Conservation (phyloP, 2,797 vertebrate genomes). For the Anabas testudineus region DNA sequence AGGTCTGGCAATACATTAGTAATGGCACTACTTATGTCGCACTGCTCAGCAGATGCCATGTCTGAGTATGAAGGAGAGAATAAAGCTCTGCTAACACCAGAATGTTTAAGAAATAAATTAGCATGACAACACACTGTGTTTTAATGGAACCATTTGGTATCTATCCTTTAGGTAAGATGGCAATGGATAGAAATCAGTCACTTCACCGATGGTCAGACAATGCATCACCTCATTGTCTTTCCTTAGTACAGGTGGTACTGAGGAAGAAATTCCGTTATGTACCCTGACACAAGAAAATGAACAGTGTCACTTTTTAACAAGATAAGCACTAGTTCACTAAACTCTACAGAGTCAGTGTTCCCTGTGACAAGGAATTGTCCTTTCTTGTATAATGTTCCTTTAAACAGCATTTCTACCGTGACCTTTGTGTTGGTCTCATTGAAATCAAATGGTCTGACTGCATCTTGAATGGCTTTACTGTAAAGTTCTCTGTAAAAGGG, state of each 20-base stretch:
- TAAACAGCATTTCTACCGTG: not conserved
- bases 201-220: slow-evolving; percentile 31
- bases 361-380: slow-evolving; percentile 7
- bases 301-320: no score
- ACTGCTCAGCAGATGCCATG: slow-evolving; percentile 1
- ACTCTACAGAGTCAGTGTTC: not conserved
- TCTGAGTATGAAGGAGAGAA: slow-evolving; percentile 8
- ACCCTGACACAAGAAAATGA: slow-evolving; percentile 28
- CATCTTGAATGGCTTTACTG: slow-evolving; percentile 24
- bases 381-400: slow-evolving; percentile 26
- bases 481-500: slow-evolving; percentile 4
- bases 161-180: slow-evolving; percentile 15
- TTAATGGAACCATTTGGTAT: slow-evolving; percentile 17
- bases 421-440: slow-evolving; percentile 14
- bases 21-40: not conserved
- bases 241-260: slow-evolving; percentile 15
- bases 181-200: slow-evolving; percentile 24
- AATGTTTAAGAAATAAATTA: slow-evolving; percentile 4
- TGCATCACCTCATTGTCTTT: slow-evolving; percentile 18
- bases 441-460: slow-evolving; percentile 16
- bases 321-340: slow-evolving; percentile 14
- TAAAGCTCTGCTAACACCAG: not conserved
- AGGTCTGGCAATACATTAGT: slow-evolving; percentile 18
- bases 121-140: slow-evolving; percentile 21
- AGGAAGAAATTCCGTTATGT: slow-evolving; percentile 1